Evolutionary conservation across 2,888 invertebrate species (phyloP).

Genomic region (Eupsilia transversa): DNA sequence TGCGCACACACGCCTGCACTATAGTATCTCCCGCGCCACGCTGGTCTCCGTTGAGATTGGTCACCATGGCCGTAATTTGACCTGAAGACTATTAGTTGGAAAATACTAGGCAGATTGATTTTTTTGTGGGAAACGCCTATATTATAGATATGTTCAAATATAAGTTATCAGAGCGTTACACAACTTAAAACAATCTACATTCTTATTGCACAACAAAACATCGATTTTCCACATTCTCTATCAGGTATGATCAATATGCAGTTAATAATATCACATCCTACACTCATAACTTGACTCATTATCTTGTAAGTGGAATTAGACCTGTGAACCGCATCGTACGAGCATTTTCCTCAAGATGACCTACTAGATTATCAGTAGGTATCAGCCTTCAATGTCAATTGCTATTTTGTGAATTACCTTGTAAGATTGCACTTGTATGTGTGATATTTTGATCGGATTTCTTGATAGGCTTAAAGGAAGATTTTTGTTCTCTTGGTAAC

Average conservation of each 20-base stretch:
- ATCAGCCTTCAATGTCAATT: constrained; percentile 42
- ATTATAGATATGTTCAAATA: neutral
- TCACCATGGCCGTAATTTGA: too few species aligned
- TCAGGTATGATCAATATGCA: neutral
- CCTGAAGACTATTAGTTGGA: too few species aligned
- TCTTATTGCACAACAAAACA: neutral
- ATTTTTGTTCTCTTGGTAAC: neutral
- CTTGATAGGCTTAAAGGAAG: neutral
- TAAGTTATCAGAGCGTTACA: neutral
- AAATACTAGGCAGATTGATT: too few species aligned
- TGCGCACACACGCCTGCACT: too few species aligned
- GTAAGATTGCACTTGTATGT: neutral
- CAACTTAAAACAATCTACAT: constrained; percentile 2
- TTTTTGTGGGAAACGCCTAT: too few species aligned
- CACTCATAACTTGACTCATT: neutral
- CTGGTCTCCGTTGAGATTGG: too few species aligned
- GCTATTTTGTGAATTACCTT: constrained; percentile 34
- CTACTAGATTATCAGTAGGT: constrained; percentile 28
- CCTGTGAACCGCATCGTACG: neutral
- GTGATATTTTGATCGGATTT: neutral
- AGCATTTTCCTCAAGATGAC: constrained; percentile 49
- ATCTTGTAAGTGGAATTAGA: constrained; percentile 3
- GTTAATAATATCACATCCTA: neutral
- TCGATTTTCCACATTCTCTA: constrained; percentile 24
- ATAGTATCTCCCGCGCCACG: too few species aligned